Base-by-base conservation (phyloP, 2,113 vertebrate genomes). In the Lepus europaeus region DNA sequence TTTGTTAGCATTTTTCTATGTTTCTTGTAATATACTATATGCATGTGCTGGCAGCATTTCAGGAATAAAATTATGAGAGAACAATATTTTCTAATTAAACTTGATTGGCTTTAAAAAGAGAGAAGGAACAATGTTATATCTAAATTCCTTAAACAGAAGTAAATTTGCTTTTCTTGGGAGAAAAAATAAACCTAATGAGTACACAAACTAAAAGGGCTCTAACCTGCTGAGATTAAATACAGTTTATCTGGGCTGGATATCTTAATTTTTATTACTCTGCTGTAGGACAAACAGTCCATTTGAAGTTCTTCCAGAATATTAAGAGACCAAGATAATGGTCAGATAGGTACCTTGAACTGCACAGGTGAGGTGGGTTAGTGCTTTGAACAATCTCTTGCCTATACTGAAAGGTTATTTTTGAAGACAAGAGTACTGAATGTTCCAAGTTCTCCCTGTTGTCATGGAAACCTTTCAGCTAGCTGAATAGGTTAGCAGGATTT, bases 401-500 rank as follows among this genome's bases (percentile, higher is more conserved):
- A 59, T 79, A 84, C 39, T 25, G 80, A 97, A 96, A 97, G 86
- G 74, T 85, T 96, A 95, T 97, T 97, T 98, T 98, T 97, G 95
- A 97, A 96, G 68, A 97, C 83, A 97, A 96, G 82, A 95, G 97
- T 97, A 97, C 92, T 1, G 17, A 95, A 90, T 95, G 94, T 97
- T 98, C 94, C 9, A 89, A 84, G 87, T 91, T 97, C 95, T 90
- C 86, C 89, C 66, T 2, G 91, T 98, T 96, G 96, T 95, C 92
- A 96, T 95, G 92, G 96, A 97, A 97, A 98, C 96, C 78, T 96
- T 95, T 92, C 94, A 95, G 94, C 94, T 93, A 97, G 76, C 89
- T 97, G 96, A 96, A 97, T 97, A 97, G 88, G 82, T 96, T 96
- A 97, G 96, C 85, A 96, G 89, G 93, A 95, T 97, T 97, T 93